A percentile compares a stretch with the other conserved stretches of the same genome.
Conservation (phyloP, 1,140 invertebrate genomes). For the Anastatus disparis region DNA sequence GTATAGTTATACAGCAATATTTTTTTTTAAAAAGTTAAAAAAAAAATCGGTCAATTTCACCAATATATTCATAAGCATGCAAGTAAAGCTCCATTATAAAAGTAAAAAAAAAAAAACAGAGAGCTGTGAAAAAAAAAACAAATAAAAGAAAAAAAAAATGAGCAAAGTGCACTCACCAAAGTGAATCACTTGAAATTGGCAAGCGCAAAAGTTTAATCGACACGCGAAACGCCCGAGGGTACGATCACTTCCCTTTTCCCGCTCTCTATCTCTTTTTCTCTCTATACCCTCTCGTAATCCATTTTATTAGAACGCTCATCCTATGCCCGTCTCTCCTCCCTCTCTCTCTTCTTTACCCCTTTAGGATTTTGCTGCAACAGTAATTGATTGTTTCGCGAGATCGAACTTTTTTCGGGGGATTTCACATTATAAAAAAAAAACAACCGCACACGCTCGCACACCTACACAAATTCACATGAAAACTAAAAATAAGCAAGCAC, state of each 20-base stretch:
- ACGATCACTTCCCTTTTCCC: neutral
- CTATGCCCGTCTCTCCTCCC: neutral
- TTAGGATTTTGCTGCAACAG: neutral
- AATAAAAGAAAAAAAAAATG: neutral
- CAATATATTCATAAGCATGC: neutral
- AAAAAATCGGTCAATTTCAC: neutral
- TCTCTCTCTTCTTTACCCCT: no score
- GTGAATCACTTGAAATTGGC: slow-evolving; percentile 12
- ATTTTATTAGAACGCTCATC: slow-evolving; percentile 14
- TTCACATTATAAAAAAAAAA: neutral
- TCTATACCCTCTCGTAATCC: neutral
- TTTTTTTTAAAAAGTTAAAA: neutral
- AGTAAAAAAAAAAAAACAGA: no score
- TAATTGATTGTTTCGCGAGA: slow-evolving; percentile 22
- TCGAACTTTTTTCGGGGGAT: slow-evolving; percentile 1
- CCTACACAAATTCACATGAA: no score
- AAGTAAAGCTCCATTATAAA: neutral
- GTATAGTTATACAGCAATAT: no score
- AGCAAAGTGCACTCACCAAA: neutral
- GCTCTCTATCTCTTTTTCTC: neutral
- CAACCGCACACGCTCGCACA: no score
- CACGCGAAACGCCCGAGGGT: neutral
- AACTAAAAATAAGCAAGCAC: no score
- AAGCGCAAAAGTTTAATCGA: slow-evolving; percentile 24
- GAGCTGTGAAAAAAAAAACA: neutral